Base-by-base conservation (phyloP, 2,888 invertebrate genomes). In the Aporophyla lueneburgensis region DNA sequence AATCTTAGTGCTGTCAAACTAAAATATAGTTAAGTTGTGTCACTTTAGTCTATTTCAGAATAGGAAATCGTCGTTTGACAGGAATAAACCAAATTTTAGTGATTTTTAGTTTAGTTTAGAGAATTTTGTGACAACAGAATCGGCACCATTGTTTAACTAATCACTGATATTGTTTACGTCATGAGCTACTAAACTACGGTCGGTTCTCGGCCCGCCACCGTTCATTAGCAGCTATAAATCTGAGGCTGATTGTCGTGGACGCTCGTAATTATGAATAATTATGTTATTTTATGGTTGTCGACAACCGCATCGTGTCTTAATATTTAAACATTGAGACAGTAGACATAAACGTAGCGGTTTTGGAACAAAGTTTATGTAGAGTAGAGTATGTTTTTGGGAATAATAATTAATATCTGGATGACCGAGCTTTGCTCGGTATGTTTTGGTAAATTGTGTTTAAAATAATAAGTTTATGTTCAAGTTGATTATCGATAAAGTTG, bases 251-350 rank as follows among this genome's bases (percentile, higher is more conserved):
- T 95, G 93, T 93, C 92, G 91, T 92, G 87, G 91, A 90, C 91
- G 92, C 87, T 92, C 92, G 91, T 94, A 93, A 94, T 94, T 93
- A 93, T 93, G 92, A 93, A 93, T 95, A 94, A 94, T 95, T 94
- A 95, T 92, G 91, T 93, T 92, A 91, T 93, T 93, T 92, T 93
- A 93, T 92, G 93, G 93, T 90, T 88, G 90, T 89, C 91, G 91
- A 91, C 92, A 91, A 92, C 93, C 92, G 86, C 92, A 88, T 86
- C 91, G 89, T 90, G 88, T 91, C 89, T 91, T 89, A 91, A 92
- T 92, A 91, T 90, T 92, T 93, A 92, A 93, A 92, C 86, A 92
- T 91, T 54, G 66, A 40, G 73, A 67, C 51, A 40, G 68, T 59
- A 56, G 89, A 89, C 87, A 89, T 88, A 92, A 90, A 91, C 90